These are phyloP conservation scores for Myanophis thanlyinensis DNA, from an alignment of 2,113 vertebrate genomes.

Conservation along the genomic window DNA sequence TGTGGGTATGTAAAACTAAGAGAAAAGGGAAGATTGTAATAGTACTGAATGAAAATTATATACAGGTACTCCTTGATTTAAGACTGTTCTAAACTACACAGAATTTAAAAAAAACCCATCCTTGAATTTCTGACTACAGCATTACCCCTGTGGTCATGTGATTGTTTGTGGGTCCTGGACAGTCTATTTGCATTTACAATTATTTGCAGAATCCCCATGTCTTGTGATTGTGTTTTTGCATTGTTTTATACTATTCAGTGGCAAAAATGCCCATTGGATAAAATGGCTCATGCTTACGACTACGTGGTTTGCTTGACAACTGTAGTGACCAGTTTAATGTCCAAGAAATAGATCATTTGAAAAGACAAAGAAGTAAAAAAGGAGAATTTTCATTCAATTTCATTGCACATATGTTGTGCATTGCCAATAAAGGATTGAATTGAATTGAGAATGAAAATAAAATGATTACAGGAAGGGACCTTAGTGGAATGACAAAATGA, in stretches of 20 bases:
- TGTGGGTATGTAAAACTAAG: not conserved
- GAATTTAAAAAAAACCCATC: not conserved
- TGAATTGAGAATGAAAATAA: not conserved
- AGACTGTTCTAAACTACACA: not conserved
- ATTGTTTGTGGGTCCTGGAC: not conserved
- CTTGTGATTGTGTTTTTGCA: not conserved
- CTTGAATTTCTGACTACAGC: not conserved
- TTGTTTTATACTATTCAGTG: not conserved
- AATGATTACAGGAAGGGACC: not conserved
- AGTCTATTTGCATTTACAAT: not conserved
- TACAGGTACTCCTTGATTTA: not conserved
- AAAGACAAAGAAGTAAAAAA: not conserved
- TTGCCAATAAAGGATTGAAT: too few species aligned
- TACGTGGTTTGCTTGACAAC: not conserved
- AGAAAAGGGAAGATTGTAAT: not conserved
- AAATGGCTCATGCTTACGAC: not conserved
- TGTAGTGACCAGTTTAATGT: not conserved
- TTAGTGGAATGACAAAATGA: not conserved
- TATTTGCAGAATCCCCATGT: too few species aligned
- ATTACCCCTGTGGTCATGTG: not conserved
- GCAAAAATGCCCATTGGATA: not conserved
- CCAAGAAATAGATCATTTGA: not conserved
- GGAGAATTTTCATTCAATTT: too few species aligned
- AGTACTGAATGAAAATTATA: not conserved
- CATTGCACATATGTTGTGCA: too few species aligned